These are phyloP conservation scores for Anas acuta DNA, from an alignment of 2,797 vertebrate genomes.

Conservation along the genomic window DNA sequence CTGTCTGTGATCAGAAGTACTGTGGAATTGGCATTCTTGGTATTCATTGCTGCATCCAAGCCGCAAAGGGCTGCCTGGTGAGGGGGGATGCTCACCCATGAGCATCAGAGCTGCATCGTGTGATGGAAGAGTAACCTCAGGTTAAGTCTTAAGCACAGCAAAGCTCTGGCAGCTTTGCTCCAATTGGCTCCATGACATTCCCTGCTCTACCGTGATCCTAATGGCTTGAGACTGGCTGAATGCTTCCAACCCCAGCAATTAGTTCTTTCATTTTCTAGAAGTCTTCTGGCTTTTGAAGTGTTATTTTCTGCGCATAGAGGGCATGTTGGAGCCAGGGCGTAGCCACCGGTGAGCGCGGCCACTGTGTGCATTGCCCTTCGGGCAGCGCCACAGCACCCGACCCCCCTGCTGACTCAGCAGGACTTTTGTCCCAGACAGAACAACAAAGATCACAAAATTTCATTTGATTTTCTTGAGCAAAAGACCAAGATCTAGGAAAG, in stretches of 20 bases:
- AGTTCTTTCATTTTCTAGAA: constrained; percentile 63
- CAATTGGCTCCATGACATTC: constrained; percentile 74
- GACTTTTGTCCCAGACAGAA: constrained; percentile 17
- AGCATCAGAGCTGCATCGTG: background rate
- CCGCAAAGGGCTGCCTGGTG: background rate
- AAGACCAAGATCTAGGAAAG: background rate
- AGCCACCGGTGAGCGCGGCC: background rate
- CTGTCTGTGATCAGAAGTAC: background rate
- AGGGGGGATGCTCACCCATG: background rate
- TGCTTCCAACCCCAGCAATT: constrained; percentile 67
- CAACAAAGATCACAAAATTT: background rate
- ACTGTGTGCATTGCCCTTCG: background rate
- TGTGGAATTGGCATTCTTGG: constrained; percentile 29
- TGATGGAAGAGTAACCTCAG: constrained; percentile 16
- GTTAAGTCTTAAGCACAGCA: constrained; percentile 24
- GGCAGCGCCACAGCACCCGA: background rate
- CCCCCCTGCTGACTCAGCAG: background rate
- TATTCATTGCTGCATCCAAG: background rate
- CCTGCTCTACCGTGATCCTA: constrained; percentile 38
- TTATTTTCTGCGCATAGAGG: constrained; percentile 50
- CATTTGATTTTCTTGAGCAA: background rate
- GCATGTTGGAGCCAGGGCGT: background rate
- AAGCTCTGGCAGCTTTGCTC: constrained; percentile 60
- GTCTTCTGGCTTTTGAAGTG: constrained; percentile 26
- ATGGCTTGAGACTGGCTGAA: constrained; percentile 70